These are phyloP conservation scores for Coluber constrictor DNA, from an alignment of 2,797 vertebrate species.

Conservation along the genomic window DNA sequence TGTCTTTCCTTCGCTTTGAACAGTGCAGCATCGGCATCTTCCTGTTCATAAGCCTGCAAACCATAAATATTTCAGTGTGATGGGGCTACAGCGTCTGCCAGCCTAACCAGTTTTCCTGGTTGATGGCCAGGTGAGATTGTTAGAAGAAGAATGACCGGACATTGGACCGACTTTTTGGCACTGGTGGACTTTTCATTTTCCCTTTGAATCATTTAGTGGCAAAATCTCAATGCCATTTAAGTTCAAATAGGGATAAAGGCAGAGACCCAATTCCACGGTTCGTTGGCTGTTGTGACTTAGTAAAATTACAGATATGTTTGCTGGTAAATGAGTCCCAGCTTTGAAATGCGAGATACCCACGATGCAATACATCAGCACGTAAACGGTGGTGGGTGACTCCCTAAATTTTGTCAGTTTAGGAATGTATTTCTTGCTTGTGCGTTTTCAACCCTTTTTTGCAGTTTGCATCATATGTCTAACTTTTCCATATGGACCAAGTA, in stretches of 20 bases:
- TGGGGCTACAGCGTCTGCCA: background rate
- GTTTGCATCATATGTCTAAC: background rate
- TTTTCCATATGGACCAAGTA: background rate
- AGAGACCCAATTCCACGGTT: background rate
- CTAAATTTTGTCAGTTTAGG: background rate
- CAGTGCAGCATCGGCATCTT: background rate
- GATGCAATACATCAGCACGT: background rate
- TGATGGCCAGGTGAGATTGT: background rate
- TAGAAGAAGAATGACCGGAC: background rate
- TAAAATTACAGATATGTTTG: background rate
- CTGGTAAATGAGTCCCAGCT: background rate
- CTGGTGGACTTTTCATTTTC: background rate
- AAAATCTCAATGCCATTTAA: background rate
- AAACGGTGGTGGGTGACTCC: background rate
- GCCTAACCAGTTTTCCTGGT: background rate
- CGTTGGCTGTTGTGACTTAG: background rate
- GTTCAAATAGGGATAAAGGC: background rate
- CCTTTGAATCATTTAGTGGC: background rate
- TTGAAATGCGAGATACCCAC: background rate
- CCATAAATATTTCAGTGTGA: slow-evolving; percentile 1
- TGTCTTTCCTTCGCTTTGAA: background rate
- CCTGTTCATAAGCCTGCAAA: background rate
- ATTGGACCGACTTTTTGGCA: background rate
- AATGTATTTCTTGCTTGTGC: background rate
- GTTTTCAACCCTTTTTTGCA: background rate